phyloP scores from a whole-genome alignment of 2,888 invertebrate species.

The Chesias legatella region DNA sequence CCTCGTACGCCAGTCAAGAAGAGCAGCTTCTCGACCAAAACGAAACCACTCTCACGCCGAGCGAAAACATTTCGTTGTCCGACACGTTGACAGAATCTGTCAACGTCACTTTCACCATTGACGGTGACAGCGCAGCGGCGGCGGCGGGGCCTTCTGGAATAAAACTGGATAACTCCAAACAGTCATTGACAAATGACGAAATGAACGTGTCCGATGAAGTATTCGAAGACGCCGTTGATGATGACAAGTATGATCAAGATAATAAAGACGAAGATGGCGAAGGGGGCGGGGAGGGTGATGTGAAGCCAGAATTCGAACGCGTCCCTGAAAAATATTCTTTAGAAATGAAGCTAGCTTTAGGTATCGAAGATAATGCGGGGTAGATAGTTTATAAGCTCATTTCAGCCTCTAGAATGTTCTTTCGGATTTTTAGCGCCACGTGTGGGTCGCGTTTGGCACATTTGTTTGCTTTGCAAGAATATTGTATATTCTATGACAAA shows the following conservation, averaged over 20 bases:
- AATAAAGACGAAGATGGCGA: neutral
- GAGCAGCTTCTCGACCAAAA: constrained; percentile 42
- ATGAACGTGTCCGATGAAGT: constrained; percentile 43
- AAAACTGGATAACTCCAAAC: constrained; percentile 23
- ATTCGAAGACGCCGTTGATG: constrained; percentile 63
- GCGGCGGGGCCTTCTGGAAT: constrained; percentile 19
- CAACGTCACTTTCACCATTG: constrained; percentile 10
- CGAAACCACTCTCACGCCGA: constrained; percentile 54
- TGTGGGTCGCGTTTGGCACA: neutral
- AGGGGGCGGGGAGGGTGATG: neutral
- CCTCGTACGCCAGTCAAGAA: constrained; percentile 39
- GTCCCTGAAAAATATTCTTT: constrained; percentile 58
- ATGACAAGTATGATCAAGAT: constrained; percentile 26
- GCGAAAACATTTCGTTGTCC: constrained; percentile 50
- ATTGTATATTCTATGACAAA: no score
- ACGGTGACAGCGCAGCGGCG: neutral
- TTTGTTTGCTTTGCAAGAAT: constrained; percentile 1
- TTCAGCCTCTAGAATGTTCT: no score
- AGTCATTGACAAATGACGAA: constrained; percentile 9
- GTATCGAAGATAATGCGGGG: constrained; percentile 38
- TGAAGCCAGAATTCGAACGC: constrained; percentile 34
- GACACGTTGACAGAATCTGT: constrained; percentile 49
- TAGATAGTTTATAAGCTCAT: constrained; percentile 11
- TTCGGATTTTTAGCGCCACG: no score
- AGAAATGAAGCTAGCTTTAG: constrained; percentile 68